Percentiles rank a stretch among this genome's conserved stretches.
These are phyloP conservation scores for Cydia pomonella DNA, from an alignment of 1,140 invertebrate species.

Conservation along the genomic window DNA sequence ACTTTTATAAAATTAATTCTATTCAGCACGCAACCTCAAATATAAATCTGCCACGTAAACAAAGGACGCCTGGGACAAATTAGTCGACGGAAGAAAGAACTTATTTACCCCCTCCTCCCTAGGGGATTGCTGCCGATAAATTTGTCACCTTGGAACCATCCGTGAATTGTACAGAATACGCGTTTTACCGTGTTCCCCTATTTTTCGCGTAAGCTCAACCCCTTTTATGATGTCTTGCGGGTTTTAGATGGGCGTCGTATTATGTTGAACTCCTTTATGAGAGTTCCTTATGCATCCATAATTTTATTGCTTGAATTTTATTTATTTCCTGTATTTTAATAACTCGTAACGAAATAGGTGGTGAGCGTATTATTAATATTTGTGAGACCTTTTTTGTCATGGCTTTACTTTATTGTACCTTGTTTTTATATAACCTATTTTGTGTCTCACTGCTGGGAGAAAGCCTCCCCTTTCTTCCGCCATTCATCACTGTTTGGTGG, in stretches of 20 bases:
- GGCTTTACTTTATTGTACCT: no score
- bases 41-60: slow-evolving; percentile 22
- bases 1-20: background rate
- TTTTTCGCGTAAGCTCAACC: background rate
- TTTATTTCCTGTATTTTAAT: no score
- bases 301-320: no score
- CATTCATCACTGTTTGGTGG: no score
- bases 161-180: background rate
- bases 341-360: no score
- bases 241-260: background rate
- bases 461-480: no score
- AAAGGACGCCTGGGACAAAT: slow-evolving; percentile 11
- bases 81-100: slow-evolving; percentile 25
- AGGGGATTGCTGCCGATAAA: background rate
- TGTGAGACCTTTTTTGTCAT: no score
- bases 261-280: background rate
- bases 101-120: slow-evolving; percentile 15
- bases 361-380: no score
- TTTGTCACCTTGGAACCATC: background rate
- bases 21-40: slow-evolving; percentile 1
- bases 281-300: no score
- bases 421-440: no score
- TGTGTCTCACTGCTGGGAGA: no score
- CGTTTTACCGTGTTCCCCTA: background rate
- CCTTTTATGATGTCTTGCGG: background rate